A percentile compares a stretch with the other conserved stretches of the same genome.
These are phyloP conservation scores for Garra rufa DNA, from an alignment of 2,113 vertebrate species.

Conservation along the genomic window DNA sequence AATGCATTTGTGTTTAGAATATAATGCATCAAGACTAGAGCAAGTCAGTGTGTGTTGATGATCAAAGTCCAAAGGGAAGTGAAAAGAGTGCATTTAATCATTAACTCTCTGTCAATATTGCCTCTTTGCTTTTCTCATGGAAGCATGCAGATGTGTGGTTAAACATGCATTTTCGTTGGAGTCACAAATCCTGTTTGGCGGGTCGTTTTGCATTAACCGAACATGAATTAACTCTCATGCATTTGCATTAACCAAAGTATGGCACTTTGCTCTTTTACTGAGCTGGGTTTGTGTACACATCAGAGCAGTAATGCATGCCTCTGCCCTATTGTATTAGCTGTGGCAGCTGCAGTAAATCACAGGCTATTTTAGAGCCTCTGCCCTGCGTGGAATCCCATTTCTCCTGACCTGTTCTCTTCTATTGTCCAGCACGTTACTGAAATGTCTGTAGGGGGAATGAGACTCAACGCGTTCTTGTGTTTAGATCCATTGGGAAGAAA, in stretches of 20 bases:
- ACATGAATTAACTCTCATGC: too few species aligned
- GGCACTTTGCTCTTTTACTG: background rate
- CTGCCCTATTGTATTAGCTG: background rate
- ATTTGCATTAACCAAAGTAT: background rate
- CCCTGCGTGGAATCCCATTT: background rate
- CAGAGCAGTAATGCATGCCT: background rate
- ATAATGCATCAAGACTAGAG: too few species aligned
- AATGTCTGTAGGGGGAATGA: background rate
- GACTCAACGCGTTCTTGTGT: background rate
- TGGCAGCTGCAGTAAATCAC: background rate
- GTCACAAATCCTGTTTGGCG: background rate
- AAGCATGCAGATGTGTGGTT: background rate
- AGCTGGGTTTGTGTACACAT: background rate
- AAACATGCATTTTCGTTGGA: background rate
- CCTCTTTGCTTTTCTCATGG: background rate
- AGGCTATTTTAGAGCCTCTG: conserved; percentile 4
- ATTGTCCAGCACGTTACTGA: background rate
- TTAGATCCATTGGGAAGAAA: background rate
- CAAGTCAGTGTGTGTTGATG: background rate
- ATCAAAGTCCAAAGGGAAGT: background rate
- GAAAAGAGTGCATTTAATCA: background rate
- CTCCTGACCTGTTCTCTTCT: background rate
- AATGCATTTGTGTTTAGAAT: too few species aligned
- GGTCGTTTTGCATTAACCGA: background rate
- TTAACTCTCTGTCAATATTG: conserved; percentile 10